These are phyloP conservation scores for Ophion slaviceki DNA, from an alignment of 2,888 invertebrate genomes.

Conservation along the genomic window DNA sequence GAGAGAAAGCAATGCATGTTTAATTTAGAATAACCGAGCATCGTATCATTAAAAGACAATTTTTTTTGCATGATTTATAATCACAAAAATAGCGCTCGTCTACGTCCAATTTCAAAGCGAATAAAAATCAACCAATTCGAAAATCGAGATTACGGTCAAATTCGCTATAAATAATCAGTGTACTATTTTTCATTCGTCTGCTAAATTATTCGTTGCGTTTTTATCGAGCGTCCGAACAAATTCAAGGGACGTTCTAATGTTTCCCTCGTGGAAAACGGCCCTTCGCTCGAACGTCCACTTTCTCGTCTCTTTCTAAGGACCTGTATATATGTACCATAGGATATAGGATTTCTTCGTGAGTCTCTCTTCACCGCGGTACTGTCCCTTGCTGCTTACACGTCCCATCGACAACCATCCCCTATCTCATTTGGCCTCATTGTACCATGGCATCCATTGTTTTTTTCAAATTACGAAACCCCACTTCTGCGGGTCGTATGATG, in stretches of 20 bases:
- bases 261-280: constrained; percentile 73
- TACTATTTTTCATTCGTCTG: not conserved
- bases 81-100: too few relatives aligned
- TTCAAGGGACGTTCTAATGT: constrained; percentile 74
- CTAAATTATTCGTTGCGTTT: not conserved
- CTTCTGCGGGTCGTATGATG: constrained; percentile 74
- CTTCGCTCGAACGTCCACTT: constrained; percentile 73
- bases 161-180: not conserved
- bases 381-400: constrained; percentile 72
- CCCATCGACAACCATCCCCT: constrained; percentile 78
- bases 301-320: constrained; percentile 72
- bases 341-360: constrained; percentile 81
- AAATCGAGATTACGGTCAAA: not conserved
- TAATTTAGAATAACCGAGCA: too few relatives aligned
- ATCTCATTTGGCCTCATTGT: constrained; percentile 83
- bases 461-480: constrained; percentile 82
- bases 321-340: constrained; percentile 66
- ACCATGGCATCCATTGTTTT: constrained; percentile 82
- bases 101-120: too few relatives aligned
- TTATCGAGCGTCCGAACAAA: not conserved
- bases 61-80: too few relatives aligned
- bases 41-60: too few relatives aligned
- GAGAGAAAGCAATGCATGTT: too few relatives aligned
- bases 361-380: constrained; percentile 64
- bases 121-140: not conserved